Base-by-base conservation (phyloP, 1,140 invertebrate species). In the Drosophila watanabei region DNA sequence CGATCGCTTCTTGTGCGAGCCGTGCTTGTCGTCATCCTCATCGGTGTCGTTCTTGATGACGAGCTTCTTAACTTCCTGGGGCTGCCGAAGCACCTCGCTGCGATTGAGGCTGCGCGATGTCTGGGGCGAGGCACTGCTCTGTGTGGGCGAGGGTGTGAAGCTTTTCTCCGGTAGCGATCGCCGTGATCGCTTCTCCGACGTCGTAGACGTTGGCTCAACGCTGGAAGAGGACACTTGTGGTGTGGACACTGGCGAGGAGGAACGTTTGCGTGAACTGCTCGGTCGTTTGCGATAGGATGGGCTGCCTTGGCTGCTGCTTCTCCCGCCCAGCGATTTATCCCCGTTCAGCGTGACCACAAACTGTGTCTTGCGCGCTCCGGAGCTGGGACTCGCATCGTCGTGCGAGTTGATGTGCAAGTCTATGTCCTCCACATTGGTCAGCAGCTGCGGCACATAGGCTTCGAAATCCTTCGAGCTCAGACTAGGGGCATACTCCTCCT, bases 331-430 rank as follows among this genome's bases (percentile, higher is more conserved):
- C 14, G 79, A 20, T 13, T 82, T 69, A 10, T 92, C 79, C 43
- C 95, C 95, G 79, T 96, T 95, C 82, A 96, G 93, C 16, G 95
- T 96, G 1, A 96, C 95, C 65, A 96, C 95, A 91, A 96, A 96
- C 81, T 95, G 94, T 11, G 92, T 93, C 54, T 93, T 93, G 61
- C 84, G 92, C 7, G 43, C 45, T 13, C 45, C 49, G 1, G 63
- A 18, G 58, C 64, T 56, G 35, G 87, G 46, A 41, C 33, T 61
- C 4, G 75, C 54, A 18, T 79, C 87, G 0, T 80, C 66, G 32
- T 71, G 87, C 18, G 84, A 65, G 28, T 75, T 69, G 11, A 90
- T 82, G 54, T 90, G 79, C 30, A 80, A 52, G 13, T 79, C 80
- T 11, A 90, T 60, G 14, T 83, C 71, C n/a, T 80, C 80, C 16